phyloP scores from a whole-genome alignment of 2,797 vertebrate genomes.

The Gymnothorax javanicus region DNA sequence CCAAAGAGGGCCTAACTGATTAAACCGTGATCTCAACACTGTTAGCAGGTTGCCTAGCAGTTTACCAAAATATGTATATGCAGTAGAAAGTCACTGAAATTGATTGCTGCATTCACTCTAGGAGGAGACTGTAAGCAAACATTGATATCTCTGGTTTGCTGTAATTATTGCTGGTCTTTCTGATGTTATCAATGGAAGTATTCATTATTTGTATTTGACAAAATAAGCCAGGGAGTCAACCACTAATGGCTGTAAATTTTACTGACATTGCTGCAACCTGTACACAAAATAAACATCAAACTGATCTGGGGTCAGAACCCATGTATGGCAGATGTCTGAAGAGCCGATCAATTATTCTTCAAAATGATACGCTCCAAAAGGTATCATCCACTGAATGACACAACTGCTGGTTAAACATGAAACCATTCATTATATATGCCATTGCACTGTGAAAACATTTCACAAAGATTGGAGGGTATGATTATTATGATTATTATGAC shows the following conservation, averaged over 20 bases:
- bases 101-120: not conserved
- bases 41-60: too few species aligned
- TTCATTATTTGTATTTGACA: not conserved
- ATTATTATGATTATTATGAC: not conserved
- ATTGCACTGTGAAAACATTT: not conserved
- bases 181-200: not conserved
- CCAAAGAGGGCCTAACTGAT: too few species aligned
- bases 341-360: conserved; percentile 9
- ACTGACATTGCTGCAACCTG: not conserved
- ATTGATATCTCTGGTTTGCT: not conserved
- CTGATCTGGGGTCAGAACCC: not conserved
- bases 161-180: not conserved
- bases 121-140: not conserved
- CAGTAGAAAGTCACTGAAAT: not conserved
- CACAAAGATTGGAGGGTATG: not conserved
- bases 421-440: conserved; percentile 18
- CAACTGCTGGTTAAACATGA: not conserved
- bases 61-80: not conserved
- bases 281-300: not conserved
- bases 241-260: not conserved
- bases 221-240: not conserved
- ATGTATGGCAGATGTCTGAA: not conserved
- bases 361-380: not conserved
- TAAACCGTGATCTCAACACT: too few species aligned
- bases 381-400: not conserved